Evolutionary conservation across 2,113 vertebrate species (phyloP), one percentile per base, ranked within the genome.

Genomic region (Setophaga kirtlandii): DNA sequence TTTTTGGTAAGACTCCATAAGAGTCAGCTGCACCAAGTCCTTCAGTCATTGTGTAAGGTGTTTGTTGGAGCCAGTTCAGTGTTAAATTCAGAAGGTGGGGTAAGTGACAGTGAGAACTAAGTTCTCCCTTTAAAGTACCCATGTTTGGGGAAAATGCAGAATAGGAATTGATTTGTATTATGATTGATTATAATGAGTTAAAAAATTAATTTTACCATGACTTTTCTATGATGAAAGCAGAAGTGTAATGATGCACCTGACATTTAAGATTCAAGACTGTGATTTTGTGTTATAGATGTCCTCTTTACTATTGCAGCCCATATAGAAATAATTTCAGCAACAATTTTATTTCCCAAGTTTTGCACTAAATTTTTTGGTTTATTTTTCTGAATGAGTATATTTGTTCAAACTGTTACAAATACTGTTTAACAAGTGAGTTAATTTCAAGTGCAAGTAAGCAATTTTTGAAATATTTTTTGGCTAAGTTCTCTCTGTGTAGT

Each of bases 381-480:
- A 27, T 13, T 56, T 27, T 93, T 50, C 81, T 74, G 35, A 87
- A 68, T 88, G 75, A 33, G 74, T 97, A 41, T 24, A 56, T 90
- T 90, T 94, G 42, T 87, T 84, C 30, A 79, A 71, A 33, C 37
- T 89, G 83, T 85, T 90, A 68, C 55, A 97, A 93, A 78, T 91
- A 70, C 50, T 84, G 91, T 79, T 82, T 85, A 91, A 55, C 22
- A 91, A 92, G 42, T 87, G 91, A 91, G 37, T 89, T 77, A 59
- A 76, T 97, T 96, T 88, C 73, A 94, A 93, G 73, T 91, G 73
- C 74, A 96, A 70, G 42, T 93, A 77, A 96, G 60, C 22, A 89
- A 85, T 76, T 74, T 87, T 97, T 93, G 55, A 69, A 93, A 70
- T 94, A 93, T 96, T 97, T 97, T 96, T 97, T 96, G 91, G 70